These are phyloP conservation scores for Uria lomvia DNA, from an alignment of 2,113 vertebrate genomes.

Conservation along the genomic window DNA sequence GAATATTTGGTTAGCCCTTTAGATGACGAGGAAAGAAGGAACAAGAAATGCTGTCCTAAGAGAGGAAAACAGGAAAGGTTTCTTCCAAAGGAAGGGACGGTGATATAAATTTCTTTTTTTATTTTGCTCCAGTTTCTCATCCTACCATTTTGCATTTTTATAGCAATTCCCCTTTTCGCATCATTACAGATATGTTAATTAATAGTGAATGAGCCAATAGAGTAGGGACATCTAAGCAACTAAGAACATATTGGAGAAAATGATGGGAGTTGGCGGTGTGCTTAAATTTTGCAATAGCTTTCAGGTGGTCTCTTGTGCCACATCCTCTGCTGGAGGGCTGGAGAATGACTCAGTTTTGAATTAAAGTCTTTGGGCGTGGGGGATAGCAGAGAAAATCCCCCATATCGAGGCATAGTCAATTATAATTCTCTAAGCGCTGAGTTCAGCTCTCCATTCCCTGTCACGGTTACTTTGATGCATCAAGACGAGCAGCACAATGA, in stretches of 20 bases:
- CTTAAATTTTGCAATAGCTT: not conserved
- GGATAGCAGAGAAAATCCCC: not conserved
- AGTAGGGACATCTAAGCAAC: not conserved
- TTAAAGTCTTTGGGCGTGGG: rapidly evolving
- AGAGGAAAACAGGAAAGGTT: not conserved
- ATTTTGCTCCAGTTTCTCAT: not conserved
- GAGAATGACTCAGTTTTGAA: not conserved
- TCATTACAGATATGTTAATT: not conserved
- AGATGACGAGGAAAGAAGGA: not conserved
- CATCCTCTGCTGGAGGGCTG: not conserved
- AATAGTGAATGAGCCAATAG: not conserved
- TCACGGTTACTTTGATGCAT: not conserved
- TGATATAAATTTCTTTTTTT: too few relatives aligned
- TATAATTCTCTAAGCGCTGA: not conserved
- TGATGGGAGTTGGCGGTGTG: too few relatives aligned
- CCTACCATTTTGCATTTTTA: not conserved
- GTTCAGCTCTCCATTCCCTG: not conserved
- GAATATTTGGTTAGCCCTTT: not conserved
- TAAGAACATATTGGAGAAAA: too few relatives aligned
- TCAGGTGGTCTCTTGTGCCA: not conserved
- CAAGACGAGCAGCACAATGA: not conserved
- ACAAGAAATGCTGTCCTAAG: not conserved
- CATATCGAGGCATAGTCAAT: not conserved
- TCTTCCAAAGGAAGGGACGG: not conserved
- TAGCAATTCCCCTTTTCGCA: not conserved